Conservation (phyloP, 2,113 vertebrate genomes). For the Columba janthina region DNA sequence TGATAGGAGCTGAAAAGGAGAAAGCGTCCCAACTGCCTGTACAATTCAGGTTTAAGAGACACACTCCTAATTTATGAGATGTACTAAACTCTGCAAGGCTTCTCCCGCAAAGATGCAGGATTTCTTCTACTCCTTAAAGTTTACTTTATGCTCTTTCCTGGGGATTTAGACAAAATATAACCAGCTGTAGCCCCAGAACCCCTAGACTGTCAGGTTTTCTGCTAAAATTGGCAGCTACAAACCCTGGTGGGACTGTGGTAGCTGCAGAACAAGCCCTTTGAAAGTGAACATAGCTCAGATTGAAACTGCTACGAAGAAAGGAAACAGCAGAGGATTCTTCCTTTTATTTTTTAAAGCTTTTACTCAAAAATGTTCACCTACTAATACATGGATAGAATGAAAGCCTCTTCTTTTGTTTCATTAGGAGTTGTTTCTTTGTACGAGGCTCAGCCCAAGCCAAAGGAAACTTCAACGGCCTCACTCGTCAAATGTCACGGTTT, state of each 20-base stretch:
- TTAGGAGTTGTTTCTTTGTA: conserved; percentile 6
- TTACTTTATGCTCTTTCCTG: not conserved
- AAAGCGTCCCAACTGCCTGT: not conserved
- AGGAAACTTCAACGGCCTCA: conserved; percentile 16
- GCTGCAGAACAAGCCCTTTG: conserved; percentile 4
- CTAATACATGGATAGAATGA: not conserved
- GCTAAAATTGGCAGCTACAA: conserved; percentile 30
- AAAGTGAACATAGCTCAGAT: not conserved
- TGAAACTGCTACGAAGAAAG: not conserved
- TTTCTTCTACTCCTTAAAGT: not conserved
- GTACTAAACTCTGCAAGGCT: not conserved
- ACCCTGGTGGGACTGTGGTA: not conserved
- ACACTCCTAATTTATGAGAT: not conserved
- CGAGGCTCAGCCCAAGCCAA: not conserved
- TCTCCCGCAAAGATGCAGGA: not conserved
- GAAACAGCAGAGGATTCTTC: not conserved
- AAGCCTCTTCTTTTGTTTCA: conserved; percentile 6
- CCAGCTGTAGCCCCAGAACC: not conserved
- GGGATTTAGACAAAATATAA: not conserved
- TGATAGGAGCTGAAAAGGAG: not conserved
- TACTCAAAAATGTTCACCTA: not conserved
- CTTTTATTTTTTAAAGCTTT: not conserved
- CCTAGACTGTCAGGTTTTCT: not conserved
- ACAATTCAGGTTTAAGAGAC: not conserved
- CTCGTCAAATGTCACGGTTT: not conserved